Evolutionary conservation across 1,140 invertebrate species (phyloP), one percentile per base, ranked within the genome.

Genomic region (Drosophila kepulauana): DNA sequence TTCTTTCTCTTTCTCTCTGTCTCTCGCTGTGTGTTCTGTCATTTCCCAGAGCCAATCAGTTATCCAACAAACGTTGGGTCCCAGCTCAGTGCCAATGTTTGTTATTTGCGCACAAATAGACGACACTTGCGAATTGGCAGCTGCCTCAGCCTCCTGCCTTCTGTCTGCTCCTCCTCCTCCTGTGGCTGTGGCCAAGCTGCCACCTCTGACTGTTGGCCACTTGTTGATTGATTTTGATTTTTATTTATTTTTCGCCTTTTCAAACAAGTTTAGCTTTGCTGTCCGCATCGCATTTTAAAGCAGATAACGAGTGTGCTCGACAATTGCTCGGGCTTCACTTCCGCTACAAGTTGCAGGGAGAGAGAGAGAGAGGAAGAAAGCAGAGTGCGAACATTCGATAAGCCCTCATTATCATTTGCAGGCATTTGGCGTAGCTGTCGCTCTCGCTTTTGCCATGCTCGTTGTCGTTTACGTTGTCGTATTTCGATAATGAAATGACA

Each of bases 401-500:
- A 88, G 84, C 84, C 85, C 84, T 81, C 81, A 88, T 87, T 87
- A 89, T 81, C 85, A 85, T 89, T 89, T 85, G 66, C 72, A 75
- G 72, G 33, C 54, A 41, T 35, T 45, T 35, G 56, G 11, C 38
- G 38, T 48, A 6, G 43, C n/a, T 35, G 28, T 35, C 35, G 63
- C 56, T 25, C 20, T 25, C 20, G 20, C 20, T 25, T 66, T 66
- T 73, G 70, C 63, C 54, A 66, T 72, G 3, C 38, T 41, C 38
- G 30, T 8, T 2, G 7, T 8, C 33, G 33, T 38, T 10, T 7
- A 8, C 8, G 35, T 38, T 8, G 35, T 38, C 35, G 41, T 43
- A 78, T 82, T 87, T 76, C 71, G 84, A 87, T 87, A 87, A 87
- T 87, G 82, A 87, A 84, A 87, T 84, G 84, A 78, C 76, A 73